Evolutionary conservation across 92 coral and sea anemone species (phyloP).

Genomic region (Heteractis magnifica): DNA sequence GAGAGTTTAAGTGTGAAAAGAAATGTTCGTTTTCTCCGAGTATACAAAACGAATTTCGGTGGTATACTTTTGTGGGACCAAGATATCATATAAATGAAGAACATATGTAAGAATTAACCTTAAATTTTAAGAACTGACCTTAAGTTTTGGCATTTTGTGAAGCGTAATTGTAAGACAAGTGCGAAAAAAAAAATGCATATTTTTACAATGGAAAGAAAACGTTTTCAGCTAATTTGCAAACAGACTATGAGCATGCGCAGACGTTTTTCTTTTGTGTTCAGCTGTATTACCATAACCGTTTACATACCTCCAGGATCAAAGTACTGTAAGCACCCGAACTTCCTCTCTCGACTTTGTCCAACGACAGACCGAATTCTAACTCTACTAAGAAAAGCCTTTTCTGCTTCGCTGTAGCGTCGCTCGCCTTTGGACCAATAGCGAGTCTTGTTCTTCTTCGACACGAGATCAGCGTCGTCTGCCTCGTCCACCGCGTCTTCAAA

Average conservation of each 20-base stretch:
- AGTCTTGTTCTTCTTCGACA: slow-evolving; percentile 59
- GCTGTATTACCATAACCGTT: background rate
- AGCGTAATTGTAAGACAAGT: no score
- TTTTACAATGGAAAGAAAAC: no score
- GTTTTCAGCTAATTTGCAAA: background rate
- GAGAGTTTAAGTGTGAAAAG: no score
- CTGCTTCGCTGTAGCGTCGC: slow-evolving; percentile 93
- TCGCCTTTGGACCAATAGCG: slow-evolving; percentile 77
- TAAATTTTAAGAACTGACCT: no score
- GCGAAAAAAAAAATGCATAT: no score
- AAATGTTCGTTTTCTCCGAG: no score
- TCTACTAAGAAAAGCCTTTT: slow-evolving; percentile 88
- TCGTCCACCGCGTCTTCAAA: slow-evolving; percentile 73
- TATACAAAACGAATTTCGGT: no score
- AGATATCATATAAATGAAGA: no score
- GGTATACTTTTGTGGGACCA: no score
- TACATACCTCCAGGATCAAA: slow-evolving; percentile 91
- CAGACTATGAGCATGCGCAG: no score
- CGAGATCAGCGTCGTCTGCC: slow-evolving; percentile 57
- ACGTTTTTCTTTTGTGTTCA: background rate
- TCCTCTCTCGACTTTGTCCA: slow-evolving; percentile 47
- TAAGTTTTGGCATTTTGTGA: no score
- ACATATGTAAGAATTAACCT: no score
- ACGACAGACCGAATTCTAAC: slow-evolving; percentile 75
- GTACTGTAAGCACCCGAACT: slow-evolving; percentile 63